These are phyloP conservation scores for Pediacus dermestoides DNA, from an alignment of 2,888 invertebrate species.

Conservation along the genomic window DNA sequence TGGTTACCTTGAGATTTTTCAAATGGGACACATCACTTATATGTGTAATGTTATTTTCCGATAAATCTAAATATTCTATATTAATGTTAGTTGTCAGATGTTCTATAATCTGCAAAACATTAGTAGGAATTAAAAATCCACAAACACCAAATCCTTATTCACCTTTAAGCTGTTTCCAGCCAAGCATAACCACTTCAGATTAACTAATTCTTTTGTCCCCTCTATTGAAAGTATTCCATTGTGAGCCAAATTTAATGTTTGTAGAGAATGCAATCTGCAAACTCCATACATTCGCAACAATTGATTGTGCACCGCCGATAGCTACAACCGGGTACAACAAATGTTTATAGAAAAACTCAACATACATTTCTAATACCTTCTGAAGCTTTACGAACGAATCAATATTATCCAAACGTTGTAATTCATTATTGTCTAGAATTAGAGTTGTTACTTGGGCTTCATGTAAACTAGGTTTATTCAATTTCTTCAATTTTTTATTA, in stretches of 20 bases:
- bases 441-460: conserved; percentile 67
- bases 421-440: conserved; percentile 81
- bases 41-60: conserved; percentile 82
- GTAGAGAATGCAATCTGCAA: conserved; percentile 72
- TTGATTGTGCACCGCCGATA: conserved; percentile 82
- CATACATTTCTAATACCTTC: conserved; percentile 55
- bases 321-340: conserved; percentile 56
- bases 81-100: conserved; percentile 78
- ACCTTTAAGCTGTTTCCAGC: conserved; percentile 88
- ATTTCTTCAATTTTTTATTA: conserved; percentile 75
- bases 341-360: conserved; percentile 12
- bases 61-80: conserved; percentile 80
- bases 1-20: conserved; percentile 71
- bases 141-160: not conserved
- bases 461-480: conserved; percentile 68
- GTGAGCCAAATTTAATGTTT: conserved; percentile 78
- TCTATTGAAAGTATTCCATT: conserved; percentile 88
- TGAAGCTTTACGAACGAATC: conserved; percentile 76
- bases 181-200: conserved; percentile 77
- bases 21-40: conserved; percentile 82
- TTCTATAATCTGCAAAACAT: conserved; percentile 67
- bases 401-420: conserved; percentile 83
- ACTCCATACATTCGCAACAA: conserved; percentile 85
- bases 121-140: not conserved
- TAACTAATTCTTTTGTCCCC: conserved; percentile 78